These are phyloP conservation scores for Sebastes diploproa DNA, from an alignment of 2,797 vertebrate species.

Conservation along the genomic window DNA sequence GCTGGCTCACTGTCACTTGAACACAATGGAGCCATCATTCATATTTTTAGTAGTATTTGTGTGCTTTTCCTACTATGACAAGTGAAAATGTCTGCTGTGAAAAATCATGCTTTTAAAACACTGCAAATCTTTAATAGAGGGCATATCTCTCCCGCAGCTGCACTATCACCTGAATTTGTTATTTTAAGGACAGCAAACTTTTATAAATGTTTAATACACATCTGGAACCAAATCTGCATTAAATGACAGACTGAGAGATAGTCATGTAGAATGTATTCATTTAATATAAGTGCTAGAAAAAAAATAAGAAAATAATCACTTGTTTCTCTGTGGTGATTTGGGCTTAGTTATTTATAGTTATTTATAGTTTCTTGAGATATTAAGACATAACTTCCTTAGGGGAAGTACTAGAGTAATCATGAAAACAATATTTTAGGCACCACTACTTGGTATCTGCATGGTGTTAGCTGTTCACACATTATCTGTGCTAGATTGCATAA, in stretches of 20 bases:
- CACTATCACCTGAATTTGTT: neutral
- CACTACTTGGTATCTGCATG: slow-evolving; percentile 4
- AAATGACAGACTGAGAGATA: neutral
- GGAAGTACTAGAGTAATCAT: neutral
- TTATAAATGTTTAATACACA: neutral
- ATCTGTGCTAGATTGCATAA: slow-evolving; percentile 33
- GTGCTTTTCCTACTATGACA: neutral
- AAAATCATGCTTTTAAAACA: neutral
- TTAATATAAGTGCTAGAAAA: neutral
- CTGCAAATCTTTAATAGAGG: neutral
- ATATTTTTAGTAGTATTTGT: neutral
- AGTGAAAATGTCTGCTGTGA: neutral
- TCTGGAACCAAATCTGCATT: neutral
- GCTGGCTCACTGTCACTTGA: neutral
- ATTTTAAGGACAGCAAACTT: neutral
- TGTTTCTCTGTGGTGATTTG: neutral
- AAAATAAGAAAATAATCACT: neutral
- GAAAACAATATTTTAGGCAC: neutral
- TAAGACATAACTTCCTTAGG: neutral
- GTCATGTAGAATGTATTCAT: neutral
- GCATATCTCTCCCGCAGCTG: neutral
- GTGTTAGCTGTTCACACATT: slow-evolving; percentile 7
- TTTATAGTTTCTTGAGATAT: neutral
- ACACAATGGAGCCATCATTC: neutral
- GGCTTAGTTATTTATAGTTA: neutral